These are phyloP conservation scores for Serripes groenlandicus DNA, from an alignment of 2,888 invertebrate genomes.

Conservation along the genomic window DNA sequence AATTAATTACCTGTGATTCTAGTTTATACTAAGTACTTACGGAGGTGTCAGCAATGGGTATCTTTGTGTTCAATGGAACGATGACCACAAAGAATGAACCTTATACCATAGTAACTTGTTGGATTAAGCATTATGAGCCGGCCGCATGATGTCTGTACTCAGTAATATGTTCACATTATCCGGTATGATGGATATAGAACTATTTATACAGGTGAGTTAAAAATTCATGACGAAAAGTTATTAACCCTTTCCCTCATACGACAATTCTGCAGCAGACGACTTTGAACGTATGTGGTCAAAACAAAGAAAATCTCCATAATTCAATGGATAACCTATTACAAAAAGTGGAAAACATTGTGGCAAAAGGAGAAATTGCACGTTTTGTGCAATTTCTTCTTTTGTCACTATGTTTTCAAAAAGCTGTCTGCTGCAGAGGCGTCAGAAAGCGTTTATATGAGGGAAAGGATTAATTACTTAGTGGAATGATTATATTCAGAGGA, in stretches of 20 bases:
- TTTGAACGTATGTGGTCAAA: neutral
- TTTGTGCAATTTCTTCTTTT: neutral
- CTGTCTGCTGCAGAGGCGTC: too few species aligned
- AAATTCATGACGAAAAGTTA: neutral
- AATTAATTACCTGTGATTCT: too few species aligned
- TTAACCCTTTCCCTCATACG: neutral
- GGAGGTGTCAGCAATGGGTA: too few species aligned
- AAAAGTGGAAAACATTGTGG: neutral
- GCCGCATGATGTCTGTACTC: conserved; percentile 2
- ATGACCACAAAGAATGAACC: too few species aligned
- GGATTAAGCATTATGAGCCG: too few species aligned
- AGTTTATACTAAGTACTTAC: too few species aligned
- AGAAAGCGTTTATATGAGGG: too few species aligned
- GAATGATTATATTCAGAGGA: too few species aligned
- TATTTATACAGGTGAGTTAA: conserved; percentile 3
- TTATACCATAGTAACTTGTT: too few species aligned
- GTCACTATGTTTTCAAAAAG: neutral
- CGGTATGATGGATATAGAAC: conserved; percentile 6
- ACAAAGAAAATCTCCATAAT: neutral
- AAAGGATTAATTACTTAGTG: too few species aligned
- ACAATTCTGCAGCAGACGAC: neutral
- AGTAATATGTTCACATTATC: neutral
- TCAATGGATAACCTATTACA: neutral
- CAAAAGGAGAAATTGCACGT: too few species aligned
- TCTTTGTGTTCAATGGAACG: too few species aligned